These are phyloP conservation scores for Anguilla marmorata DNA, from an alignment of 2,797 vertebrate genomes.

Conservation along the genomic window DNA sequence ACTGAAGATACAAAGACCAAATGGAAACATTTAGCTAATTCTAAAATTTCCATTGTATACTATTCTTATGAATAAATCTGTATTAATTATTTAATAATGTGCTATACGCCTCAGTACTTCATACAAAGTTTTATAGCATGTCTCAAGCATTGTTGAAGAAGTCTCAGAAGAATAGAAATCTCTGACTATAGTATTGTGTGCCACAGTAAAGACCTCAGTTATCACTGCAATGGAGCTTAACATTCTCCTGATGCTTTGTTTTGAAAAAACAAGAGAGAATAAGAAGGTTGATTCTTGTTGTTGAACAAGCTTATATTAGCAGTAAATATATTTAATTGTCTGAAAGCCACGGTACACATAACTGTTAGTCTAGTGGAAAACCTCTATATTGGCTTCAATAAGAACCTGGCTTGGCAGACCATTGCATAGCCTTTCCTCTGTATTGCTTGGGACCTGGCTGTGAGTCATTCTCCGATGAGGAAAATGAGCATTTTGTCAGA, in stretches of 20 bases:
- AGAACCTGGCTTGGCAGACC: background rate
- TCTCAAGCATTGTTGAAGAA: background rate
- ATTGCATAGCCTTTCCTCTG: background rate
- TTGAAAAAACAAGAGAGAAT: background rate
- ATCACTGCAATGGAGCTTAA: background rate
- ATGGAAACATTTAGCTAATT: background rate
- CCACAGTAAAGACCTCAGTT: background rate
- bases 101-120: background rate
- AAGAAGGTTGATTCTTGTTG: background rate
- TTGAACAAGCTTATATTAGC: background rate
- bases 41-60: background rate
- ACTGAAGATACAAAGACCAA: background rate
- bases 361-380: background rate
- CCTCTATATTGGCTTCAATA: background rate
- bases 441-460: slow-evolving; percentile 1
- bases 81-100: background rate
- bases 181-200: background rate
- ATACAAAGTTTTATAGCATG: background rate
- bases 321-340: background rate
- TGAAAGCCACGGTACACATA: background rate
- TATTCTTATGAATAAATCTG: background rate
- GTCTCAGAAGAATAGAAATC: background rate
- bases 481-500: slow-evolving; percentile 14
- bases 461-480: background rate
- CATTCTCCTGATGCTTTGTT: background rate